These are phyloP conservation scores for Nomia melanderi DNA, from an alignment of 1,140 invertebrate species.

Conservation along the genomic window DNA sequence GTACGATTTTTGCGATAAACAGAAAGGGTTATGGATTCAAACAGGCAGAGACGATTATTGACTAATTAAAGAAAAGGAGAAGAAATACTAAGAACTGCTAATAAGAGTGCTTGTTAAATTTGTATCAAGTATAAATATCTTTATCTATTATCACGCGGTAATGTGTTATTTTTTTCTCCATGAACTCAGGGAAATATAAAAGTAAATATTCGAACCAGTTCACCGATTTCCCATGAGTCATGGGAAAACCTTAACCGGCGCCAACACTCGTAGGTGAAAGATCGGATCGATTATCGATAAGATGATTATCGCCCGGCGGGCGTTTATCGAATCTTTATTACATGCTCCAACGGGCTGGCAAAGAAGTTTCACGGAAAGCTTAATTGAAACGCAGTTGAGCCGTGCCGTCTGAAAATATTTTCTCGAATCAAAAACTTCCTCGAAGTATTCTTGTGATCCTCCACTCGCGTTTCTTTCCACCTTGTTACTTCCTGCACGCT, in stretches of 20 bases:
- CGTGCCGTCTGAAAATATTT: not conserved
- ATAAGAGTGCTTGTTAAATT: too few relatives aligned
- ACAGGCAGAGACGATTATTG: too few relatives aligned
- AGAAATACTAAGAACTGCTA: too few relatives aligned
- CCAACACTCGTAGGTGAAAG: not conserved
- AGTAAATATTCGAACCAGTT: not conserved
- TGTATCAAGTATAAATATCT: too few relatives aligned
- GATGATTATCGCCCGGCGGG: not conserved
- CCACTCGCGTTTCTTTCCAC: not conserved
- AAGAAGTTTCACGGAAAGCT: not conserved
- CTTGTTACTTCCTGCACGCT: not conserved
- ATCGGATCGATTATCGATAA: not conserved
- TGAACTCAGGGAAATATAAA: not conserved
- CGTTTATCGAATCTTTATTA: slow-evolving; percentile 2
- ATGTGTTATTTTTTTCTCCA: too few relatives aligned
- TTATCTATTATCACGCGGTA: too few relatives aligned
- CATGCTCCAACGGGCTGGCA: not conserved
- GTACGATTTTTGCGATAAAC: too few relatives aligned
- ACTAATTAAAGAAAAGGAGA: too few relatives aligned
- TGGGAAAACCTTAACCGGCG: too few relatives aligned
- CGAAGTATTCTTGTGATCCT: not conserved
- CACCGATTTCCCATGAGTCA: not conserved
- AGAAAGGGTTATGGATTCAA: too few relatives aligned
- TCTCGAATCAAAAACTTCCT: not conserved
- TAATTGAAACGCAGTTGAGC: not conserved